Percentiles rank a stretch among this genome's conserved stretches.
Evolutionary conservation across 30 jellyfish, hydroid and myxozoan genomes (phyloP).

Genomic region (Hydractinia echinata): DNA sequence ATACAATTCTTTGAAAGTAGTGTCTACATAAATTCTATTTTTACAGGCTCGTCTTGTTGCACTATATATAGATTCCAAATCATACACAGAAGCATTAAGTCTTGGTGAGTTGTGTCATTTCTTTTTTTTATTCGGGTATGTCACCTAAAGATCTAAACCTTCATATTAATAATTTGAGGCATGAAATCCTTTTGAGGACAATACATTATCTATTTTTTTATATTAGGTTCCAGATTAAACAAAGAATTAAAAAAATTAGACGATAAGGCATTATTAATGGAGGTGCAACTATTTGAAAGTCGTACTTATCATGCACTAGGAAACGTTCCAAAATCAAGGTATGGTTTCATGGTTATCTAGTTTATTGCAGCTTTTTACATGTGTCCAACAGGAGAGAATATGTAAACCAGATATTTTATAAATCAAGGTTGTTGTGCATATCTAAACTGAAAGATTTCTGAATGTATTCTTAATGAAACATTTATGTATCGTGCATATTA

Average conservation of each 20-base stretch:
- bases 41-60: slow-evolving; percentile 86
- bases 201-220: neutral
- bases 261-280: slow-evolving; percentile 88
- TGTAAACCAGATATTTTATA: too few species aligned
- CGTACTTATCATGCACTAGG: slow-evolving; percentile 79
- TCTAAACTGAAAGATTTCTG: too few species aligned
- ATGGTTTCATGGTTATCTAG: neutral
- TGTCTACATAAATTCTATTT: neutral
- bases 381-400: too few species aligned
- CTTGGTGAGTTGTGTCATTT: slow-evolving; percentile 42
- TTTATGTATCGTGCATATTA: too few species aligned
- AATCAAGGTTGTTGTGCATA: too few species aligned
- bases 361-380: too few species aligned
- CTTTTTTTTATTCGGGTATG: neutral
- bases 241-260: slow-evolving; percentile 81
- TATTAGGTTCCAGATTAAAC: slow-evolving; percentile 65
- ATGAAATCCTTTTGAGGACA: neutral
- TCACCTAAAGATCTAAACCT: neutral
- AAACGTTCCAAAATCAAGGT: slow-evolving; percentile 92
- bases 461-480: too few species aligned
- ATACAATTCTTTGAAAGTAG: too few species aligned
- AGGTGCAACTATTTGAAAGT: slow-evolving; percentile 88
- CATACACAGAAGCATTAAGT: slow-evolving; percentile 60
- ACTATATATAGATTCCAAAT: slow-evolving; percentile 67
- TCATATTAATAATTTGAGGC: neutral